Conservation (phyloP, 2,888 invertebrate species). For the Sphinx pinastri region DNA sequence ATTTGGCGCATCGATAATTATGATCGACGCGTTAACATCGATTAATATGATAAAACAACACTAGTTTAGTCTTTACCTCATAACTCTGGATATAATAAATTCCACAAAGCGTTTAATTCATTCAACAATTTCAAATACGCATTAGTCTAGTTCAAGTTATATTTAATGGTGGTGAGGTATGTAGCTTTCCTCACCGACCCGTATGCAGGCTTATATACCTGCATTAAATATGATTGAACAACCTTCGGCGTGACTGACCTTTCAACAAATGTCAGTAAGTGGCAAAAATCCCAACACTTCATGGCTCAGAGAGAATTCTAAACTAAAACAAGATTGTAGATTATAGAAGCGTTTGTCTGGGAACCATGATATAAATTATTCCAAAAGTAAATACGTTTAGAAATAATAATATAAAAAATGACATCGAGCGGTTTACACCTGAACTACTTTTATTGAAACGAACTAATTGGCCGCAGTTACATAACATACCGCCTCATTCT, state of each 20-base stretch:
- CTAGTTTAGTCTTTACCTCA: neutral
- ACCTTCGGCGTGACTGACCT: neutral
- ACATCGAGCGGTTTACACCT: no score
- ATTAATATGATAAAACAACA: constrained; percentile 4
- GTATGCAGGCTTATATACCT: neutral
- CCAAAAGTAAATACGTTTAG: neutral
- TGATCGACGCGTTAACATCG: neutral
- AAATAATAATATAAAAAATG: neutral
- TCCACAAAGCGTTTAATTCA: no score
- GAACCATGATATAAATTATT: no score
- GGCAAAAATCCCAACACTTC: constrained; percentile 1
- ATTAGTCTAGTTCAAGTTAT: neutral
- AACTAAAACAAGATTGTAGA: neutral
- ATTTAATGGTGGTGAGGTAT: neutral
- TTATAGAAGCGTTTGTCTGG: no score
- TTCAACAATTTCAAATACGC: neutral
- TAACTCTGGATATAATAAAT: neutral
- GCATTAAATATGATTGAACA: neutral
- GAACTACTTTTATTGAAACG: neutral
- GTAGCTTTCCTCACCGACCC: neutral
- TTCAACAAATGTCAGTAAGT: neutral
- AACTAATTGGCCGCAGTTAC: neutral
- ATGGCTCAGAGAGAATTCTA: neutral
- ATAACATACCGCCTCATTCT: constrained; percentile 10
- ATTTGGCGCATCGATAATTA: neutral